Conservation (phyloP, 2,113 vertebrate genomes). For the Halichoerus grypus region DNA sequence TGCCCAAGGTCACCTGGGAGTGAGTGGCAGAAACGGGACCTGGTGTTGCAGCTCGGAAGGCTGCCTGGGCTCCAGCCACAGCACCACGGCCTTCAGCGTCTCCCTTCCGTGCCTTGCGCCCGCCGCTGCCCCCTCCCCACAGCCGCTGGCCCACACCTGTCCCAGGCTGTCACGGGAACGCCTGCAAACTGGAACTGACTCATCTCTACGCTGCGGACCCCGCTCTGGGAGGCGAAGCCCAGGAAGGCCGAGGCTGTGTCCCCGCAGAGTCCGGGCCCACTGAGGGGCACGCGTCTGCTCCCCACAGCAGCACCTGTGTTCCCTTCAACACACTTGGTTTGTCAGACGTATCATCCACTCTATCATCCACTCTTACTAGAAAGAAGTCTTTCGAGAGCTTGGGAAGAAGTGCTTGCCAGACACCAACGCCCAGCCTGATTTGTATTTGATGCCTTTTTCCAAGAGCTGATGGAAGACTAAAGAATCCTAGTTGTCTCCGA, state of each 20-base stretch:
- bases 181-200: no score
- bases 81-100: neutral
- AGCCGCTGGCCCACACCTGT: no score
- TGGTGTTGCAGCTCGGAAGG: rapidly evolving
- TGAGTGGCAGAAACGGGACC: neutral
- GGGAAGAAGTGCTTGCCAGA: neutral
- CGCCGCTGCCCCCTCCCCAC: rapidly evolving
- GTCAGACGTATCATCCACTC: neutral
- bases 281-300: neutral
- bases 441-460: neutral
- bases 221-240: rapidly evolving
- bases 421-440: neutral
- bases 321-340: neutral
- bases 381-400: neutral
- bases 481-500: neutral
- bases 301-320: rapidly evolving
- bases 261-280: no score
- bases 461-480: neutral
- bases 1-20: neutral
- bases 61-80: neutral
- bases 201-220: rapidly evolving
- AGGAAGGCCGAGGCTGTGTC: no score
- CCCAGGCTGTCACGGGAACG: neutral
- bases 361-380: neutral
- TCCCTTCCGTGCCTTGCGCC: rapidly evolving